Evolutionary conservation across 2,888 invertebrate species (phyloP).

Genomic region (Hyppa rectilinea): DNA sequence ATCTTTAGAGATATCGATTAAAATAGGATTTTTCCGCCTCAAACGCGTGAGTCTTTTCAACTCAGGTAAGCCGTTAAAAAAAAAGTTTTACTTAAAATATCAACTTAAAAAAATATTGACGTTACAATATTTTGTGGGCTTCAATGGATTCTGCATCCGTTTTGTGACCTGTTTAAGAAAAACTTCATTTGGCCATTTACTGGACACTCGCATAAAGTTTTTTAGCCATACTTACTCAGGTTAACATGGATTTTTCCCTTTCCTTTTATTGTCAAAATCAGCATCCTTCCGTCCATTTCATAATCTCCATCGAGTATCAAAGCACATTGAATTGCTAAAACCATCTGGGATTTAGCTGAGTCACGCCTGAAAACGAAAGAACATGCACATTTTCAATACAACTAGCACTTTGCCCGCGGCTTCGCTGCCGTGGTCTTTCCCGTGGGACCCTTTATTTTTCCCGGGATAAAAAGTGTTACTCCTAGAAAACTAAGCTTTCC

Average conservation of each 20-base stretch:
- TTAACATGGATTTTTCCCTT: conserved; percentile 20
- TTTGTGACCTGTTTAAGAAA: neutral
- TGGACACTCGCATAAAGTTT: neutral
- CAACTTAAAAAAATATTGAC: neutral
- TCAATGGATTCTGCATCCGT: neutral
- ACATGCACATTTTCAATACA: neutral
- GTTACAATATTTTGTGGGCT: neutral
- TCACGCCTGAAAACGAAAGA: conserved; percentile 34
- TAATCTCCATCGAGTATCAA: conserved; percentile 33
- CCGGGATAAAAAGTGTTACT: no score
- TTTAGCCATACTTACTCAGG: conserved; percentile 38
- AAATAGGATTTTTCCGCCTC: neutral
- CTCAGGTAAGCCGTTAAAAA: neutral
- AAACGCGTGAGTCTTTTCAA: neutral
- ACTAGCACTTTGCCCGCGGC: no score
- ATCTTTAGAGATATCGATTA: neutral
- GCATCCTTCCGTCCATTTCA: conserved; percentile 34
- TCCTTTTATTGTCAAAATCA: conserved; percentile 3
- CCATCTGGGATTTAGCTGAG: neutral
- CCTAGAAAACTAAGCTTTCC: no score
- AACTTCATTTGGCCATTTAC: neutral
- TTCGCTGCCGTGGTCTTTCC: no score
- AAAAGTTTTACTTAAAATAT: neutral
- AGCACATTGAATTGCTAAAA: conserved; percentile 25
- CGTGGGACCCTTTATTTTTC: no score